These are phyloP conservation scores for Pocillopora verrucosa DNA, from an alignment of 64 coral and sea anemone genomes.

Conservation along the genomic window DNA sequence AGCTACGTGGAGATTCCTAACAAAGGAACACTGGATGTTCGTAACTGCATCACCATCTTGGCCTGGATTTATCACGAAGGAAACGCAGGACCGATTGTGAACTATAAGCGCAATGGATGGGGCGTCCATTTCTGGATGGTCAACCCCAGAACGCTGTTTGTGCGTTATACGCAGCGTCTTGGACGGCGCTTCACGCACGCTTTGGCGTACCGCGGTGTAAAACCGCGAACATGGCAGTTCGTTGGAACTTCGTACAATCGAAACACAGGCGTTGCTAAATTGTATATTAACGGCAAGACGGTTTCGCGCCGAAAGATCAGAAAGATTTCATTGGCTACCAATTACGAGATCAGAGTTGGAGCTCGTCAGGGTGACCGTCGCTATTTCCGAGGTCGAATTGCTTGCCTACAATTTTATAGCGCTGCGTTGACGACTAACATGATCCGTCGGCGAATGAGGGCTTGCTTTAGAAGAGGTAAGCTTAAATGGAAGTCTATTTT, in stretches of 20 bases:
- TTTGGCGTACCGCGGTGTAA: slow-evolving; percentile 18
- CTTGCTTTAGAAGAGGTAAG: slow-evolving; percentile 66
- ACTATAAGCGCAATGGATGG: slow-evolving; percentile 49
- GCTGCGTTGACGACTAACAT: slow-evolving; percentile 31
- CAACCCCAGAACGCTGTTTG: slow-evolving; percentile 27
- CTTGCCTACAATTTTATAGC: slow-evolving; percentile 57
- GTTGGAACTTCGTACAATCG: slow-evolving; percentile 59
- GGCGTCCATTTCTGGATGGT: slow-evolving; percentile 46
- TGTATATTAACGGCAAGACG: slow-evolving; percentile 57
- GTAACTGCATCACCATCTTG: slow-evolving; percentile 1
- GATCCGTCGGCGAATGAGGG: slow-evolving; percentile 44
- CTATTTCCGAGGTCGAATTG: slow-evolving; percentile 55
- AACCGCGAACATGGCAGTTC: slow-evolving; percentile 58
- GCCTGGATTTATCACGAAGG: slow-evolving; percentile 27
- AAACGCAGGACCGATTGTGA: slow-evolving; percentile 35
- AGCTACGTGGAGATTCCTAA: slow-evolving; percentile 56
- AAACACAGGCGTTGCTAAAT: slow-evolving; percentile 42
- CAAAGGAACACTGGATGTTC: slow-evolving; percentile 1
- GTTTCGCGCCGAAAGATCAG: slow-evolving; percentile 35
- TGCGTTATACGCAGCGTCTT: slow-evolving; percentile 47
- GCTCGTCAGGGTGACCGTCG: slow-evolving; percentile 10
- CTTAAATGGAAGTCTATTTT: background rate
- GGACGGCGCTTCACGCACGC: slow-evolving; percentile 11
- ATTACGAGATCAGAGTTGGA: slow-evolving; percentile 45
- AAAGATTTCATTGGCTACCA: slow-evolving; percentile 49